Conservation (phyloP, 2,113 vertebrate genomes). For the Mesembrinibis cayennensis region DNA sequence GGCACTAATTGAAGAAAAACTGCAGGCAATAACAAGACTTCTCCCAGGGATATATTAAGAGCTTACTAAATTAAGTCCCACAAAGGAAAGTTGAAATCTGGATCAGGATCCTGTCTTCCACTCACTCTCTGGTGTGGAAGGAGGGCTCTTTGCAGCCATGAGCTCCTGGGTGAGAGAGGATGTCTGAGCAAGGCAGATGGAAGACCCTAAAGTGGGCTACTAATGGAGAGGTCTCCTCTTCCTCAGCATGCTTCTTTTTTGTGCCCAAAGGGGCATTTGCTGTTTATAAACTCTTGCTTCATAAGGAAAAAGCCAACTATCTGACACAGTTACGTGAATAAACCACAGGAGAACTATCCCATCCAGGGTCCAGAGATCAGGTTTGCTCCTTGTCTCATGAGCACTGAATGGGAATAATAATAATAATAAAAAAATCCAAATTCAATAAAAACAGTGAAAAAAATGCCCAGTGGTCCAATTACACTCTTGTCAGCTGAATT, state of each 20-base stretch:
- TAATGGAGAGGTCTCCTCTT: not conserved
- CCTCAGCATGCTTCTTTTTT: not conserved
- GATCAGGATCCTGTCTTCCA: not conserved
- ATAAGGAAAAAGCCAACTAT: not conserved
- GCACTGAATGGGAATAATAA: not conserved
- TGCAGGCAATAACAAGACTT: not conserved
- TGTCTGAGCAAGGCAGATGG: not conserved
- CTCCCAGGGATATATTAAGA: not conserved
- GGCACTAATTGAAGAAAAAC: not conserved
- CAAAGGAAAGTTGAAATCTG: not conserved
- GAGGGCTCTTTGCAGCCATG: not conserved
- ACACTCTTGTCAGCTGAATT: conserved; percentile 34
- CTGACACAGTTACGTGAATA: not conserved
- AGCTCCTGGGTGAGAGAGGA: not conserved
- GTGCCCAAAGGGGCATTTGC: not conserved
- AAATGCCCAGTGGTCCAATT: not conserved
- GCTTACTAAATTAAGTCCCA: not conserved
- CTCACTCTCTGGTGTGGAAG: not conserved
- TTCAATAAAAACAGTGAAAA: conserved; percentile 8
- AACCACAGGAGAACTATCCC: not conserved
- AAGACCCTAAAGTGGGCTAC: not conserved
- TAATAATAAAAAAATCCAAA: not conserved
- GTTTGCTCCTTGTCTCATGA: not conserved
- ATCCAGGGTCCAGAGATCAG: not conserved
- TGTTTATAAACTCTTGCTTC: not conserved